Percentiles rank a stretch among this genome's conserved stretches.
These are phyloP conservation scores for Endomychus coccineus DNA, from an alignment of 2,888 invertebrate genomes.

Conservation along the genomic window DNA sequence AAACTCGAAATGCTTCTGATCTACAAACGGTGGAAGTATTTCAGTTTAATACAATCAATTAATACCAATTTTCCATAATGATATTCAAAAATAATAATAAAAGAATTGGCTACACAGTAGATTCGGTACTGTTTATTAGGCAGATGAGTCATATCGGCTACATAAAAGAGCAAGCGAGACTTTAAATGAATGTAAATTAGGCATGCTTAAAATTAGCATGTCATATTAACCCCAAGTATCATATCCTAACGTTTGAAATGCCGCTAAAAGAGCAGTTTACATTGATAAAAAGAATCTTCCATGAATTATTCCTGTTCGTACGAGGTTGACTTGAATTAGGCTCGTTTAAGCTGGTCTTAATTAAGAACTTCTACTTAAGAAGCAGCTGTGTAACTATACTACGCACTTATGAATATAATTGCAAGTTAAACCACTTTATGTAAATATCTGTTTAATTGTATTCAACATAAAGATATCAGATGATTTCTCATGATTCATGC, in stretches of 20 bases:
- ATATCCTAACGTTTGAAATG: constrained; percentile 34
- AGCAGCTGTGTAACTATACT: constrained; percentile 32
- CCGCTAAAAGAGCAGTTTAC: constrained; percentile 9
- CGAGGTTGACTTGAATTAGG: constrained; percentile 9
- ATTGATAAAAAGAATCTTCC: constrained; percentile 13
- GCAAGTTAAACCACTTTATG: constrained; percentile 35
- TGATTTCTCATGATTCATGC: constrained; percentile 11
- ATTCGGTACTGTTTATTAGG: no score
- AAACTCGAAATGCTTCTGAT: no score
- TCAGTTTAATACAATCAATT: no score
- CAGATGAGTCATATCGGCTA: no score
- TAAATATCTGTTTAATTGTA: constrained; percentile 33
- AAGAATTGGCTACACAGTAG: no score
- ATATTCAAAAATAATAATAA: no score
- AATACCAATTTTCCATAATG: no score
- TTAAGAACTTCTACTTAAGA: constrained; percentile 11
- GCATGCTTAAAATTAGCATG: constrained; percentile 43
- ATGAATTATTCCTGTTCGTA: constrained; percentile 13
- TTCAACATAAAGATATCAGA: constrained; percentile 26
- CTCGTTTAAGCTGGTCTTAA: constrained; percentile 14
- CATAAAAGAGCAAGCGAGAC: constrained; percentile 36
- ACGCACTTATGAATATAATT: constrained; percentile 31
- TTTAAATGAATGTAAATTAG: constrained; percentile 44
- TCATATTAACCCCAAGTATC: constrained; percentile 37
- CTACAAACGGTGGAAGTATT: no score